Evolutionary conservation across 2,888 invertebrate genomes (phyloP).

Genomic region (Beris chalybata): DNA sequence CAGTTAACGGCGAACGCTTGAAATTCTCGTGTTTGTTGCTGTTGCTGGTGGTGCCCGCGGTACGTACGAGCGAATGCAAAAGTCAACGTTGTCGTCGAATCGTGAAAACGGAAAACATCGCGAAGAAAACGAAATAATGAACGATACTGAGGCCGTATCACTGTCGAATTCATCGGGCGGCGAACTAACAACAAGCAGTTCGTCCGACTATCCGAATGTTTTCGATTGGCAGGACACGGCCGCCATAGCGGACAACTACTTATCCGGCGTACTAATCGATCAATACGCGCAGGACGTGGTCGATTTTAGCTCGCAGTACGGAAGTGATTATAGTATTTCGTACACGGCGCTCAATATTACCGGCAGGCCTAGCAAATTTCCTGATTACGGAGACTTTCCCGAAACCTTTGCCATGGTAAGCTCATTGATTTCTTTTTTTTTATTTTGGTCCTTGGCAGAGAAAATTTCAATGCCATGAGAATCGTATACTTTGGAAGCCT

Average conservation of each 20-base stretch:
- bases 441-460: no score
- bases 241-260: conserved; percentile 32
- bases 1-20: no score
- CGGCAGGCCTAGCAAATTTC: conserved; percentile 82
- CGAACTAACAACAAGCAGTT: conserved; percentile 25
- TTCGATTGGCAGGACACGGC: conserved; percentile 36
- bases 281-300: conserved; percentile 79
- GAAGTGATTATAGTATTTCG: conserved; percentile 81
- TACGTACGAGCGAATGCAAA: no score
- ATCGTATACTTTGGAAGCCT: no score
- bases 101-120: not conserved
- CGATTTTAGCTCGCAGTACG: conserved; percentile 89
- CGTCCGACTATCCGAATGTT: conserved; percentile 35
- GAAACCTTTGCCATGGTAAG: conserved; percentile 87
- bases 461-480: no score
- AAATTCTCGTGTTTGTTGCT: no score
- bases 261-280: conserved; percentile 57
- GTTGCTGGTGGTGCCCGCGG: no score
- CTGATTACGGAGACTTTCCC: conserved; percentile 88
- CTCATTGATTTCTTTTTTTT: conserved; percentile 25
- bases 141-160: conserved; percentile 13
- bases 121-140: conserved; percentile 4
- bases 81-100: conserved; percentile 5
- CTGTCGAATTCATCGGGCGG: conserved; percentile 12
- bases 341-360: conserved; percentile 86